Evolutionary conservation across 1,140 invertebrate species (phyloP).

Genomic region (Wasmannia auropunctata): DNA sequence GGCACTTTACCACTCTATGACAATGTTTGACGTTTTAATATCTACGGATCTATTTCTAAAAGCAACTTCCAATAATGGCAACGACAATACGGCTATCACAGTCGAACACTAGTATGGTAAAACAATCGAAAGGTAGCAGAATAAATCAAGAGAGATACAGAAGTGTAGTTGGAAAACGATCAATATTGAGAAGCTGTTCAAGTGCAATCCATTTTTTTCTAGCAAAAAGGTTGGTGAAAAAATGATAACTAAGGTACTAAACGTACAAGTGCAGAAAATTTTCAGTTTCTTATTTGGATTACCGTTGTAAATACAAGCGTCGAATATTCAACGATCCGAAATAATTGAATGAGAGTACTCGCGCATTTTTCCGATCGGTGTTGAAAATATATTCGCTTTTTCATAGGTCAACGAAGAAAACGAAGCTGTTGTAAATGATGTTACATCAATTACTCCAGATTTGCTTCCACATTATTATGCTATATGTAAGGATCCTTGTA

Average conservation of each 20-base stretch:
- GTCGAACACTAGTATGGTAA: too few relatives aligned
- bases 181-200: not conserved
- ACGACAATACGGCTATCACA: not conserved
- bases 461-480: not conserved
- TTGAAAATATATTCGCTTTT: not conserved
- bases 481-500: not conserved
- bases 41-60: not conserved
- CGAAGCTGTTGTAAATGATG: not conserved
- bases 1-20: conserved; percentile 2
- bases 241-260: not conserved
- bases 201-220: not conserved
- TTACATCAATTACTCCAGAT: not conserved
- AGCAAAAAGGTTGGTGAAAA: not conserved
- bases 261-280: not conserved
- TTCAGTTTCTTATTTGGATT: not conserved
- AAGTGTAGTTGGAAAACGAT: not conserved
- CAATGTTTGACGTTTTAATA: conserved; percentile 43
- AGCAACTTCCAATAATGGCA: not conserved
- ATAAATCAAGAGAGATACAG: not conserved
- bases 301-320: not conserved
- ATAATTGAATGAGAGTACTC: not conserved
- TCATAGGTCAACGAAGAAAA: not conserved
- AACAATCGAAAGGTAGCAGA: not conserved
- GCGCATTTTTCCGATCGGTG: not conserved
- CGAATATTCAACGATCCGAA: not conserved